Conservation (phyloP, 2,888 invertebrate genomes). For the Rhimphoctona megacephalus region DNA sequence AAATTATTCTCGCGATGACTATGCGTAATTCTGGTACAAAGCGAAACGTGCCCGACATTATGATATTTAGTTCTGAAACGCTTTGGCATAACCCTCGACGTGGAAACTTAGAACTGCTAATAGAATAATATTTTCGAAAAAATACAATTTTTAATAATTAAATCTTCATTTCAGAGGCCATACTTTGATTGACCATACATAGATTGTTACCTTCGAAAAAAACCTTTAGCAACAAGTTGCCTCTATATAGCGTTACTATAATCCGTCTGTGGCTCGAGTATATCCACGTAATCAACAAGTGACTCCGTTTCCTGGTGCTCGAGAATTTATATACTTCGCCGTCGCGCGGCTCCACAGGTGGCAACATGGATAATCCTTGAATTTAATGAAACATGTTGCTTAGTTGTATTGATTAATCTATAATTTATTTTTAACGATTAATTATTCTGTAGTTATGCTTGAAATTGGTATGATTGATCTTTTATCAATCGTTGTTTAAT, state of each 20-base stretch:
- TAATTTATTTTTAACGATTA: slow-evolving; percentile 1
- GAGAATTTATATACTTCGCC: slow-evolving; percentile 79
- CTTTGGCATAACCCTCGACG: too few species aligned
- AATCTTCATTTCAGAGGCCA: background rate
- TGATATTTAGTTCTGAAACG: slow-evolving; percentile 10
- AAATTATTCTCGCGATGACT: slow-evolving; percentile 49
- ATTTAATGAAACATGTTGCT: slow-evolving; percentile 39
- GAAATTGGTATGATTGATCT: slow-evolving; percentile 5
- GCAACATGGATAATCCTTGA: slow-evolving; percentile 71
- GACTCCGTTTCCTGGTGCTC: slow-evolving; percentile 73
- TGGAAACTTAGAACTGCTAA: background rate
- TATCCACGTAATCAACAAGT: slow-evolving; percentile 81
- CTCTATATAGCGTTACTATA: slow-evolving; percentile 66
- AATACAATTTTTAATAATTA: background rate
- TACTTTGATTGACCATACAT: background rate
- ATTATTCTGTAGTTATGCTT: slow-evolving; percentile 47
- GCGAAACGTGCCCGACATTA: slow-evolving; percentile 15
- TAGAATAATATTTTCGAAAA: background rate
- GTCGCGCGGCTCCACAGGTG: slow-evolving; percentile 80
- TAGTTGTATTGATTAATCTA: background rate
- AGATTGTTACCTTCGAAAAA: background rate
- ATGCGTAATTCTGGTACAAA: slow-evolving; percentile 28
- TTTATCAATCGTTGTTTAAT: background rate
- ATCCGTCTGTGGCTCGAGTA: slow-evolving; percentile 71
- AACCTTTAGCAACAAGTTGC: slow-evolving; percentile 80